Base-by-base conservation (phyloP, 2,113 vertebrate genomes). In the Mirza zaza region DNA sequence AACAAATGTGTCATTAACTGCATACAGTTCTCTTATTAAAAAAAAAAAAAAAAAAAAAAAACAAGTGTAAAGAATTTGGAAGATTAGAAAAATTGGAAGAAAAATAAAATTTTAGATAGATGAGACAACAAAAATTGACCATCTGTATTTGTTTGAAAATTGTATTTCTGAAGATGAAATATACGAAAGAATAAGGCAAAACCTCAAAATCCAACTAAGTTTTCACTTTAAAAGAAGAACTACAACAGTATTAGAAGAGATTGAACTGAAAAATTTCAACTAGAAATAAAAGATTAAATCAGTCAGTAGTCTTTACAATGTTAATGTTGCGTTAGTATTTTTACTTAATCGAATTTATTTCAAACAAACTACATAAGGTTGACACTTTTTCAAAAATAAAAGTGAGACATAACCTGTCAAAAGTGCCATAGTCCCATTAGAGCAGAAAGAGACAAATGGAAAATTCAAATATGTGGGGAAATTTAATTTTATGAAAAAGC, bases 401-500 rank as follows among this genome's bases (percentile, higher is more conserved):
- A 85, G 5, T 61, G 42, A 90, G 48, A 95, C 65, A 50, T 91
- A 68, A 50, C 10, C 17, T 84, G 27, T 36, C 3, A 67, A 63
- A 63, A 21, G 11, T 39, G 14, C 18, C 36, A 87, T 3, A 61
- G 57, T 17, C 15, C 48, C 42, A 42, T n/a, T 59, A 91, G 3
- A 86, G 61, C 25, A 83, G 65, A 34, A 61, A 94, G 6, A 29
- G 11, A 15, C 9, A 55, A 42, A 83, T 39, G 32, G 73, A 85
- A 67, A 48, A 59, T 77, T 83, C 50, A 71, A 23, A 0, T 15
- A 21, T 1, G 59, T 13, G 0, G 50, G 70, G 5, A 83, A 68
- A 96, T 89, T 88, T 80, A 65, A 15, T 63, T 96, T 75, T 65
- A 86, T 97, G 55, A 87, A 15, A 96, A 87, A 42, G 76, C 65